Evolutionary conservation across 2,113 vertebrate genomes (phyloP).

Genomic region (Phrynosoma platyrhinos): DNA sequence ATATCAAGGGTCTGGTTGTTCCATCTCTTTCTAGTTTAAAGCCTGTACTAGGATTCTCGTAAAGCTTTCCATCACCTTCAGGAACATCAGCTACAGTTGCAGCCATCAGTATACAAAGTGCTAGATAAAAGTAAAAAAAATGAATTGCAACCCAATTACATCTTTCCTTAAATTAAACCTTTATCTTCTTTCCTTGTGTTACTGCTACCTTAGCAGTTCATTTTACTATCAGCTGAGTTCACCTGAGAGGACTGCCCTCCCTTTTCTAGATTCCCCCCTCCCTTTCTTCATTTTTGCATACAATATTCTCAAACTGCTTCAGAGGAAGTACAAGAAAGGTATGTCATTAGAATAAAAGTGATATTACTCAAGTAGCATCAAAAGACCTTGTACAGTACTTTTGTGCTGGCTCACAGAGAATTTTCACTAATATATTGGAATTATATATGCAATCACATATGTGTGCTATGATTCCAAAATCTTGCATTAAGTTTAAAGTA

Average conservation of each 20-base stretch:
- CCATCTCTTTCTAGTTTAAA: conserved; percentile 27
- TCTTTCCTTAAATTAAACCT: conserved; percentile 53
- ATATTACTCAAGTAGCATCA: conserved; percentile 32
- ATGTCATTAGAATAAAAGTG: neutral
- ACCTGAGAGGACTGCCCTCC: neutral
- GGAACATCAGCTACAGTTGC: conserved; percentile 33
- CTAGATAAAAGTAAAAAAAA: conserved; percentile 55
- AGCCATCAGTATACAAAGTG: conserved; percentile 23
- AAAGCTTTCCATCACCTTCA: conserved; percentile 3
- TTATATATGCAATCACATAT: neutral
- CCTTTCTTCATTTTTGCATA: conserved; percentile 1
- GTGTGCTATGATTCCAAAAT: neutral
- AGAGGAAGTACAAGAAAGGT: conserved; percentile 22
- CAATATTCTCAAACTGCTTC: neutral
- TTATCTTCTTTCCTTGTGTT: conserved; percentile 49
- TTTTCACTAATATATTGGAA: neutral
- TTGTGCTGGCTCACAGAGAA: conserved; percentile 1
- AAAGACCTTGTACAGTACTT: conserved; percentile 31
- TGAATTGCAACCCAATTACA: conserved; percentile 43
- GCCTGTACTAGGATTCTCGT: conserved; percentile 9
- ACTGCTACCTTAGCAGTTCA: conserved; percentile 47
- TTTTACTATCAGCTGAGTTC: conserved; percentile 15
- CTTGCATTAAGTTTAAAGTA: rapidly evolving
- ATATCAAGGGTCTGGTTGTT: too few species aligned
- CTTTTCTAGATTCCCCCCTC: conserved; percentile 22